Percentiles rank a stretch among this genome's conserved stretches.
Conservation (phyloP, 1,140 invertebrate genomes). For the Magallana ariakensis region DNA sequence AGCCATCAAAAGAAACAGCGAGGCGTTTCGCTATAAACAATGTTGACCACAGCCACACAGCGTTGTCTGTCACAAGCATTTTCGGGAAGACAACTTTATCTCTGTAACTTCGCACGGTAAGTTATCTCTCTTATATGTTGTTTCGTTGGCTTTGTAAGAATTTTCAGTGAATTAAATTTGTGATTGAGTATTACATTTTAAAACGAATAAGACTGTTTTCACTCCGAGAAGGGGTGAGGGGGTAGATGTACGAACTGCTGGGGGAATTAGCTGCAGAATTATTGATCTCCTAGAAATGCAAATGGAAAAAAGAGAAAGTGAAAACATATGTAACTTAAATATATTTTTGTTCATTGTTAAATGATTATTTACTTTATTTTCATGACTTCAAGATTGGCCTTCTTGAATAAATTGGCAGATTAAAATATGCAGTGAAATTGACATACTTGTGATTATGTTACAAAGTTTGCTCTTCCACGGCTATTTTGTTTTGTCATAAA, state of each 20-base stretch:
- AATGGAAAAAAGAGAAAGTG: not conserved
- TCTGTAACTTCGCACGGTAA: too few species aligned
- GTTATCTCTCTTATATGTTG: too few species aligned
- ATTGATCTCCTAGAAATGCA: not conserved
- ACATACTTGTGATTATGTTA: not conserved
- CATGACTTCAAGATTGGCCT: not conserved
- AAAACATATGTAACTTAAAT: not conserved
- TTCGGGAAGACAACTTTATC: too few species aligned
- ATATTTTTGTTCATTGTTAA: not conserved
- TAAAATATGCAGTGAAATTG: not conserved
- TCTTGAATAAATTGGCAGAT: not conserved
- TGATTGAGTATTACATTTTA: not conserved
- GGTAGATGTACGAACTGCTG: not conserved
- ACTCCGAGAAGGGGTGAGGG: not conserved
- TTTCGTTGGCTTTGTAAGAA: not conserved
- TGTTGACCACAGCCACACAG: too few species aligned
- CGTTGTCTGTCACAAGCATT: too few species aligned
- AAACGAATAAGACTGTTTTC: not conserved
- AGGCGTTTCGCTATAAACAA: not conserved
- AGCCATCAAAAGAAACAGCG: not conserved
- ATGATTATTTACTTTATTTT: not conserved
- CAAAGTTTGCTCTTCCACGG: not conserved
- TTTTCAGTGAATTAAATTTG: not conserved
- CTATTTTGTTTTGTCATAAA: slow-evolving; percentile 12
- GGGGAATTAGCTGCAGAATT: too few species aligned